These are phyloP conservation scores for Chamaea fasciata DNA, from an alignment of 2,113 vertebrate genomes.

Conservation along the genomic window DNA sequence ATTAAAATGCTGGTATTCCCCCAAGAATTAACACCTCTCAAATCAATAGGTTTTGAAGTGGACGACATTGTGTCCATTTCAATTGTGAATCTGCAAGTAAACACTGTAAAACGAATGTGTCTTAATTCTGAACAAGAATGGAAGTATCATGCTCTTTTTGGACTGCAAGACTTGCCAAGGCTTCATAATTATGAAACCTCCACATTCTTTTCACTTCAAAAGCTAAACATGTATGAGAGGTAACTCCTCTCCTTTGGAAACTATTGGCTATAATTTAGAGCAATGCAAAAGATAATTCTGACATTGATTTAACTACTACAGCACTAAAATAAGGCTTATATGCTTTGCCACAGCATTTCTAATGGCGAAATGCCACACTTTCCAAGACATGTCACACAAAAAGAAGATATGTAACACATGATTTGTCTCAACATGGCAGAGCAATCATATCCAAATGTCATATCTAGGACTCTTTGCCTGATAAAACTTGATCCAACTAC, in stretches of 20 bases:
- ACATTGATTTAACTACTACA: neutral
- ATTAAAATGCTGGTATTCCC: neutral
- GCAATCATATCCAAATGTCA: neutral
- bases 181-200: neutral
- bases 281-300: neutral
- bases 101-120: neutral
- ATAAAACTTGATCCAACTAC: neutral
- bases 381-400: neutral
- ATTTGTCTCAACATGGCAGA: neutral
- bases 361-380: neutral
- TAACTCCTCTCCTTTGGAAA: neutral
- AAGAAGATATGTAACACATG: neutral
- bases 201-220: neutral
- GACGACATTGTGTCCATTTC: neutral
- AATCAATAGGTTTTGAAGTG: neutral
- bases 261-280: neutral
- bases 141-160: neutral
- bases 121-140: neutral
- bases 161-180: neutral
- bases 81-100: neutral
- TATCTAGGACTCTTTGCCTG: neutral
- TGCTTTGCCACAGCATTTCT: neutral
- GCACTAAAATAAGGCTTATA: neutral
- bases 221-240: neutral
- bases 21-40: neutral